Base-by-base conservation (phyloP, 2,113 vertebrate genomes). In the Formicarius rufipectus region DNA sequence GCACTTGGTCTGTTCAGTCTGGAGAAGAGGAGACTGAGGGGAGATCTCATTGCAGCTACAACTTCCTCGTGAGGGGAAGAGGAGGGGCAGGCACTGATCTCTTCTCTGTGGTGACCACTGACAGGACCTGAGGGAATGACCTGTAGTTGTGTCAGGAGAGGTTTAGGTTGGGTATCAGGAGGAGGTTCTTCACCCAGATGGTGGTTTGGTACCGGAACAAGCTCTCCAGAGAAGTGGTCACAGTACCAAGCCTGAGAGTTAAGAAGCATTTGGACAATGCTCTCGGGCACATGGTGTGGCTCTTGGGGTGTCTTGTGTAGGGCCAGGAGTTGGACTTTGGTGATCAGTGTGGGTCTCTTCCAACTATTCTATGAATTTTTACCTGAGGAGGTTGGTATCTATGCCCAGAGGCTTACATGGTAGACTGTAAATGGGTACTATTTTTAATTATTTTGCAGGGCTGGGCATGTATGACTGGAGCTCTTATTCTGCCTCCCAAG, bases 31-130 rank as follows among this genome's bases (percentile, higher is more conserved):
- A 39, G 27, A 23, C 49, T 45, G 81, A 73, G 18, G 27, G 7
- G 22, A 73, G 22, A 45, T 10, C 69, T 33, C 49, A 22, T 1
- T 84, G 82, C 69, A 84, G 40, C 2, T 8, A 9, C n/a, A 64
- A 0, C 9, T 64, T 55, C 40, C 45, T 44, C 0, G 0, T 4
- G n/a, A 22, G n/a, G 15, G 59, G 19, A 12, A 74, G 5, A 40
- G 42, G 7, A 75, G 24, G 15, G 60, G 4, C 71, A 85, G 50
- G 30, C 50, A 30, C 50, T 58, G 50, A 35, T 40, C 82, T 66
- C 60, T 75, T 42, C 60, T 66, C 68, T 63, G 25, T 10, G 47
- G 21, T 37, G 21, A 37, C 56, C 60, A 83, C 31, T 9, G 59
- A 20, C 60, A 66, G 24, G 30, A 7, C 4, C 53, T 1, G 1